phyloP scores from a whole-genome alignment of 1,140 invertebrate species.

The Drosophila pseudoananassae region DNA sequence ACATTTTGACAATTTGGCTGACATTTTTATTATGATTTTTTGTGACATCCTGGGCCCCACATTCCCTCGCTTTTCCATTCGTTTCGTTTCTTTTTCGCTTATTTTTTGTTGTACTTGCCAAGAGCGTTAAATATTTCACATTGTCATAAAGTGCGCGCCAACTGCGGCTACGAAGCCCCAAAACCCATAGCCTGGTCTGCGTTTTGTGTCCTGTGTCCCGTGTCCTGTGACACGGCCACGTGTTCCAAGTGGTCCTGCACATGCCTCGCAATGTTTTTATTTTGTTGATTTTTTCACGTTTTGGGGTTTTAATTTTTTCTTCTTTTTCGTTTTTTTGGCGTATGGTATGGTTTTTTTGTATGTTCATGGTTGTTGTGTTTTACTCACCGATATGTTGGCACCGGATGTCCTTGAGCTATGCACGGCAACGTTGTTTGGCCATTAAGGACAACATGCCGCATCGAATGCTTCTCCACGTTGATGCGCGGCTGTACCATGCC shows the following conservation, averaged over 20 bases:
- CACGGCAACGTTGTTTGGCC: conserved; percentile 90
- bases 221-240: conserved; percentile 54
- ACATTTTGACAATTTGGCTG: conserved; percentile 71
- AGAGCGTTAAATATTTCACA: conserved; percentile 78
- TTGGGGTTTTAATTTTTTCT: conserved; percentile 13
- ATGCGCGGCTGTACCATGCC: conserved; percentile 89
- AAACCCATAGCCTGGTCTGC: conserved; percentile 9
- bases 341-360: neutral
- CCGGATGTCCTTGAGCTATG: conserved; percentile 90
- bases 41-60: conserved; percentile 20
- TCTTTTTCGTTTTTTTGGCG: conserved; percentile 7
- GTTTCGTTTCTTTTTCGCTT: conserved; percentile 18
- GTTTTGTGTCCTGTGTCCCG: conserved; percentile 11
- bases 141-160: conserved; percentile 71
- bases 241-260: conserved; percentile 43
- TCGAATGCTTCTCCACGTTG: conserved; percentile 88
- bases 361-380: conserved; percentile 43
- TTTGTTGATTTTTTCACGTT: conserved; percentile 29
- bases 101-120: conserved; percentile 33
- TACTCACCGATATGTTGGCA: conserved; percentile 89
- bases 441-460: conserved; percentile 87
- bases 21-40: conserved; percentile 70
- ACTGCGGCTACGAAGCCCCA: conserved; percentile 36
- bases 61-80: conserved; percentile 27
- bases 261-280: conserved; percentile 32